Evolutionary conservation across 2,113 vertebrate species (phyloP).

Genomic region (Psettodes erumei): DNA sequence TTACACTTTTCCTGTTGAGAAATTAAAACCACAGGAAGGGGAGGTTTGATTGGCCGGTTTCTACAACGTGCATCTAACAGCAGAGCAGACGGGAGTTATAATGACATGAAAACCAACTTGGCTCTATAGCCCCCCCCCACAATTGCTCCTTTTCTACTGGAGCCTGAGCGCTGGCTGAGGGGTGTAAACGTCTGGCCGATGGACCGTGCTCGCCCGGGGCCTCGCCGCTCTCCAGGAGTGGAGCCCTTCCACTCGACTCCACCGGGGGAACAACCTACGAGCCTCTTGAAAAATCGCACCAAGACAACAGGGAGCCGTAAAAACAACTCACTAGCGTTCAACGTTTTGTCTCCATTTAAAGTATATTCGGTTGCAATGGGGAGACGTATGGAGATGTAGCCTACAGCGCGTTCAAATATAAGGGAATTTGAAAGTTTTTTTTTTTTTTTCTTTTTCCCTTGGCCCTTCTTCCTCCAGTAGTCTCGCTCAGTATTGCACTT

Average conservation of each 20-base stretch:
- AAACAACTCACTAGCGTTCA: conserved; percentile 26
- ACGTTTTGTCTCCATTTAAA: conserved; percentile 43
- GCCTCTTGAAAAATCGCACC: conserved; percentile 16
- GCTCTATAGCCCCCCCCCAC: conserved; percentile 20
- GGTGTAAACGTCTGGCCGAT: conserved; percentile 18
- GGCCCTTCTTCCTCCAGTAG: conserved; percentile 15
- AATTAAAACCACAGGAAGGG: conserved; percentile 29
- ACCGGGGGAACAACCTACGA: conserved; percentile 20
- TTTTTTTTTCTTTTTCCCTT: conserved; percentile 19
- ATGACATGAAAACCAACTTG: conserved; percentile 29
- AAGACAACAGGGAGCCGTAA: conserved; percentile 38
- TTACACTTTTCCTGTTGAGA: conserved; percentile 14
- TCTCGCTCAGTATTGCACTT: conserved; percentile 27
- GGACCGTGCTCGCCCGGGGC: conserved; percentile 14
- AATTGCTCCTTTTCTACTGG: conserved; percentile 39
- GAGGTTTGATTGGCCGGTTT: conserved; percentile 29
- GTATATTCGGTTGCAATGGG: conserved; percentile 33
- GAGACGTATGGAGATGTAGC: conserved; percentile 34
- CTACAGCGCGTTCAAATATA: conserved; percentile 47
- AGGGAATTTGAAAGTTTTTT: conserved; percentile 27
- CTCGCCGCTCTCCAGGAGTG: conserved; percentile 22
- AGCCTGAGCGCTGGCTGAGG: conserved; percentile 21
- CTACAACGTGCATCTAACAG: conserved; percentile 12
- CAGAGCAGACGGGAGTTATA: conserved; percentile 22
- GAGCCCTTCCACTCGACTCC: conserved; percentile 35